Evolutionary conservation across 2,113 vertebrate species (phyloP), one percentile per base, ranked within the genome.

Genomic region (Tricholaema leucomelas): DNA sequence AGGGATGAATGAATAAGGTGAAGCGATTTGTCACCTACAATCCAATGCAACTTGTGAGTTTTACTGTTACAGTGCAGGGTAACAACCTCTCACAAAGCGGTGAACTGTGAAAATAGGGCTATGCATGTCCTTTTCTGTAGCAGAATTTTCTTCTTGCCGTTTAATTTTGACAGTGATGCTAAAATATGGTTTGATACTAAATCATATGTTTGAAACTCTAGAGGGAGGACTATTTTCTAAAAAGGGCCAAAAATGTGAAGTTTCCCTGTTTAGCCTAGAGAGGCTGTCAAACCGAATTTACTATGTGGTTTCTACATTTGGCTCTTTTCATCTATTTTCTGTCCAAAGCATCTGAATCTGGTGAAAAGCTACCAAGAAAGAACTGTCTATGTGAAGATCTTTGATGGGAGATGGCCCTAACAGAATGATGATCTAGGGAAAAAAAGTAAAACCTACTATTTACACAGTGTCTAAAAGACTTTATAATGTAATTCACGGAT

Each of bases 21-120:
- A 91, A 92, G 87, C 38, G 89, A 93, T 92, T 92, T 94, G 92
- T 94, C 93, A 95, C 87, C 82, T 85, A 72, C 15, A 9, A 93
- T 91, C 85, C 92, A 87, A 31, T 17, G 89, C 93, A 89, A 89
- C 87, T 87, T 78, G 72, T 50, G 79, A 89, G 72, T 85, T 96
- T 87, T 91, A 64, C 79, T 60, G 58, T 87, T 74, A 42, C 54
- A 71, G 60, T 13, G 73, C 75, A 83, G 61, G 72, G 44, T 64
- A 89, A 82, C 48, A 69, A 78, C 69, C 69, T 91, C 81, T 87
- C 58, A 60, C 63, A 38, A 81, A 87, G 85, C 19, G 0, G n/a
- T 2, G 19, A 91, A 89, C 87, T 85, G 95, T 92, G 81, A 92
- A 81, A 91, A 93, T 11, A 6, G 35, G 76, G 78, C 72, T 80